Percentiles rank a stretch among this genome's conserved stretches.
These are phyloP conservation scores for Cheilinus undulatus DNA, from an alignment of 2,113 vertebrate species.

Conservation along the genomic window DNA sequence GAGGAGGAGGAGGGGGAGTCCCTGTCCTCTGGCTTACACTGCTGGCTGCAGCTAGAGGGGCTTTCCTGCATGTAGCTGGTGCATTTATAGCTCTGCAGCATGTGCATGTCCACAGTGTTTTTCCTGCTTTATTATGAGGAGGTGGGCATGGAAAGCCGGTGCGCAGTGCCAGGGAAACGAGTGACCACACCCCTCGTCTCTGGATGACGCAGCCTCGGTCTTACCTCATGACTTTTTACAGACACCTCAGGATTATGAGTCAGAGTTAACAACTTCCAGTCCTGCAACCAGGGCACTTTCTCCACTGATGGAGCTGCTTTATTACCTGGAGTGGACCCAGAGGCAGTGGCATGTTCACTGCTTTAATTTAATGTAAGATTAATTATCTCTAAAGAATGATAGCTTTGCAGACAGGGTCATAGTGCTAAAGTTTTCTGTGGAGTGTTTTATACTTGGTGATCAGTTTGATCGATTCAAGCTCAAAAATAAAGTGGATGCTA, in stretches of 20 bases:
- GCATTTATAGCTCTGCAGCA: slow-evolving; percentile 27
- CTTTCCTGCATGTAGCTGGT: slow-evolving; percentile 48
- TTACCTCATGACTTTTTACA: slow-evolving; percentile 57
- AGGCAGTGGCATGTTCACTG: background rate
- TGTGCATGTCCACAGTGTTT: slow-evolving; percentile 28
- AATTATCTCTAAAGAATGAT: background rate
- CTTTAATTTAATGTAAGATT: background rate
- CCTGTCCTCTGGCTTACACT: slow-evolving; percentile 35
- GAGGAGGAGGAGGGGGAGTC: background rate
- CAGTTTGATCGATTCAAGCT: background rate
- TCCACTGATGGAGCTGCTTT: background rate
- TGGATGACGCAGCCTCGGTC: slow-evolving; percentile 42
- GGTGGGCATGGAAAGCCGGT: slow-evolving; percentile 55
- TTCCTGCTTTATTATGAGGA: slow-evolving; percentile 32
- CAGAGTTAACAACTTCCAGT: slow-evolving; percentile 47
- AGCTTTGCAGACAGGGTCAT: background rate
- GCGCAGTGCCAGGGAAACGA: slow-evolving; percentile 34
- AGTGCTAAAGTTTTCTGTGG: background rate
- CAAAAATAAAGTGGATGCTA: background rate
- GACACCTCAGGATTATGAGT: slow-evolving; percentile 50
- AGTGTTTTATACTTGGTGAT: background rate
- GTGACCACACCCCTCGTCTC: slow-evolving; percentile 31
- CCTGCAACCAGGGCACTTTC: background rate
- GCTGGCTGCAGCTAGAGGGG: slow-evolving; percentile 58
- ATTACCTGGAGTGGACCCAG: background rate